Percentiles rank a stretch among this genome's conserved stretches.
Conservation (phyloP, 2,797 vertebrate genomes). For the Hirundo rustica region DNA sequence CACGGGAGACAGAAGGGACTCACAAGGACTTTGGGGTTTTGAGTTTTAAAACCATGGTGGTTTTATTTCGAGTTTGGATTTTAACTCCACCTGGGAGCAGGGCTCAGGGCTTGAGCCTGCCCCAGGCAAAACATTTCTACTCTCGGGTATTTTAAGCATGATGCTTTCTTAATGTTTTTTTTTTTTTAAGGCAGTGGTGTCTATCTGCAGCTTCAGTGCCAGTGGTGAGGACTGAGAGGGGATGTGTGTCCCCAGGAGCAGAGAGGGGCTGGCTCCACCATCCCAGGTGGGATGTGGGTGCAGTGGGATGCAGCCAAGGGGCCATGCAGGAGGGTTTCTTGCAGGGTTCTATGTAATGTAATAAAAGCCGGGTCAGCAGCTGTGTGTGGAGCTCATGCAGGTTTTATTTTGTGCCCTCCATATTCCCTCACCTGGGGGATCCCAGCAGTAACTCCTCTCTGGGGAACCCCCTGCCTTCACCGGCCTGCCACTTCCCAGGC, state of each 20-base stretch:
- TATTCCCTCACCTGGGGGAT: background rate
- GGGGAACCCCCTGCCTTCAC: background rate
- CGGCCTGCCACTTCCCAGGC: background rate
- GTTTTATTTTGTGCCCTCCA: background rate
- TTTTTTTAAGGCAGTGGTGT: background rate
- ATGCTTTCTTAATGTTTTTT: background rate
- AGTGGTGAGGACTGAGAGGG: fast-evolving
- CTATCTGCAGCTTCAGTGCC: background rate
- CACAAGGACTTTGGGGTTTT: background rate
- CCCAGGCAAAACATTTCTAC: background rate
- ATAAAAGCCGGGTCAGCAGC: conserved; percentile 34
- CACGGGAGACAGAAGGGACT: background rate
- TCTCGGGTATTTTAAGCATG: conserved; percentile 11
- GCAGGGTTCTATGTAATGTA: background rate
- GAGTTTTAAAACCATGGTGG: background rate
- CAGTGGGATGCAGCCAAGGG: background rate
- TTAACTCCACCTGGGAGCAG: background rate
- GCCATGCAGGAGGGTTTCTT: background rate
- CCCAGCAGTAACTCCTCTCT: background rate
- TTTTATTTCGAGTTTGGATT: conserved; percentile 42
- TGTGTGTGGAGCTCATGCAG: fast-evolving
- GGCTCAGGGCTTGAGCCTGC: background rate
- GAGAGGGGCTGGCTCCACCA: background rate
- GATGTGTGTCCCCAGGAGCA: fast-evolving
- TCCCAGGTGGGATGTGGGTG: background rate